Evolutionary conservation across 2,113 vertebrate genomes (phyloP).

Genomic region (Cnemophilus loriae): DNA sequence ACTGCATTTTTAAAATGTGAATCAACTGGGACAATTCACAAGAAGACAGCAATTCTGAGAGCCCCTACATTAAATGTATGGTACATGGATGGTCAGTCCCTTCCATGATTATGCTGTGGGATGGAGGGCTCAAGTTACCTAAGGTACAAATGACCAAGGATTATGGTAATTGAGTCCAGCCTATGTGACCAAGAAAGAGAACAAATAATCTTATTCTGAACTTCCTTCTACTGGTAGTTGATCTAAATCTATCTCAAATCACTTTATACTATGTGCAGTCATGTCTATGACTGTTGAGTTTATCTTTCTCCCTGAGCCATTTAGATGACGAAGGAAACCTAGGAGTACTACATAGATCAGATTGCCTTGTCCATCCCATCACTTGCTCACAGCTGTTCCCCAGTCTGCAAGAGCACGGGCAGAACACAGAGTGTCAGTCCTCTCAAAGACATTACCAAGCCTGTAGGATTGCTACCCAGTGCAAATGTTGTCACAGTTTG

Average conservation of each 20-base stretch:
- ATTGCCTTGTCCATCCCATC: accelerated
- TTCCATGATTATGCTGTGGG: background rate
- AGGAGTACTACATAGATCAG: background rate
- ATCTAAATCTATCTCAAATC: background rate
- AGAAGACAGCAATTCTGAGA: background rate
- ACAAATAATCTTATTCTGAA: background rate
- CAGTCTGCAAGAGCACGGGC: accelerated
- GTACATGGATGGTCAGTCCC: accelerated
- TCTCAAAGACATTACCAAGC: background rate
- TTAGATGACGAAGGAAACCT: background rate
- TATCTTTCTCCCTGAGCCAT: background rate
- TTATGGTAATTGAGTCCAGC: background rate
- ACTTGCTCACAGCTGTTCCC: background rate
- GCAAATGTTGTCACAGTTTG: background rate
- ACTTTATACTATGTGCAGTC: background rate
- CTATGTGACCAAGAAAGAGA: background rate
- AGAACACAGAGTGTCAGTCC: background rate
- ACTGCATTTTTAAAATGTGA: constrained; percentile 21
- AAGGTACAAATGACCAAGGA: background rate
- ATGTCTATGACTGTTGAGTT: background rate
- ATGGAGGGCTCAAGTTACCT: background rate
- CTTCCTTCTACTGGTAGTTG: background rate
- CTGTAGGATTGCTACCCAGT: background rate
- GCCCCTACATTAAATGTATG: background rate
- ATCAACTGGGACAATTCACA: background rate